These are phyloP conservation scores for Netelia fuscicornis DNA, from an alignment of 2,888 invertebrate species.

Conservation along the genomic window DNA sequence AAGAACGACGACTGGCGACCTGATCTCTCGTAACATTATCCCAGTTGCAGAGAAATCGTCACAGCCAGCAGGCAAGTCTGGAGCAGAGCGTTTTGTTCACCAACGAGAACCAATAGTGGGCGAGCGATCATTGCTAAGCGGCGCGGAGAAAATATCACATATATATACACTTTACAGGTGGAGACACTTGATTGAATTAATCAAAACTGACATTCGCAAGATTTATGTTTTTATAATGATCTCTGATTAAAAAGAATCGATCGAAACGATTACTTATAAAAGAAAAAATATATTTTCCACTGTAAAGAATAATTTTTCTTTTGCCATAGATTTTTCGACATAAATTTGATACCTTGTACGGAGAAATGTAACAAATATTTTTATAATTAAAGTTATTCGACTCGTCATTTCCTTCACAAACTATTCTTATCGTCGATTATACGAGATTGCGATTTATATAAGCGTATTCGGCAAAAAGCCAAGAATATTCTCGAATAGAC, in stretches of 20 bases:
- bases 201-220: not conserved
- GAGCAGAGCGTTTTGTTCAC: conserved; percentile 46
- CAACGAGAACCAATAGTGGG: conserved; percentile 9
- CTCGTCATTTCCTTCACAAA: not conserved
- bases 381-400: not conserved
- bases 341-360: too few species aligned
- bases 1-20: conserved; percentile 70
- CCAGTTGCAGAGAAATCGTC: conserved; percentile 81
- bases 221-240: too few species aligned
- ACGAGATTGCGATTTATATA: not conserved
- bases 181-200: not conserved
- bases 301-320: too few species aligned
- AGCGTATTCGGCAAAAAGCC: not conserved
- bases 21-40: conserved; percentile 80
- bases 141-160: not conserved
- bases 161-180: not conserved
- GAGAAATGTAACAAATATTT: not conserved
- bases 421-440: not conserved
- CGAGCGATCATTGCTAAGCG: not conserved
- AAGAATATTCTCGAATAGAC: not conserved
- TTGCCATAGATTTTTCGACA: too few species aligned
- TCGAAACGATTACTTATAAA: too few species aligned
- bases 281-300: too few species aligned
- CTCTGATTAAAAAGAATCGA: too few species aligned
- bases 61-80: conserved; percentile 63